Evolutionary conservation across 2,888 invertebrate genomes (phyloP).

Genomic region (Keiferia lycopersicella): DNA sequence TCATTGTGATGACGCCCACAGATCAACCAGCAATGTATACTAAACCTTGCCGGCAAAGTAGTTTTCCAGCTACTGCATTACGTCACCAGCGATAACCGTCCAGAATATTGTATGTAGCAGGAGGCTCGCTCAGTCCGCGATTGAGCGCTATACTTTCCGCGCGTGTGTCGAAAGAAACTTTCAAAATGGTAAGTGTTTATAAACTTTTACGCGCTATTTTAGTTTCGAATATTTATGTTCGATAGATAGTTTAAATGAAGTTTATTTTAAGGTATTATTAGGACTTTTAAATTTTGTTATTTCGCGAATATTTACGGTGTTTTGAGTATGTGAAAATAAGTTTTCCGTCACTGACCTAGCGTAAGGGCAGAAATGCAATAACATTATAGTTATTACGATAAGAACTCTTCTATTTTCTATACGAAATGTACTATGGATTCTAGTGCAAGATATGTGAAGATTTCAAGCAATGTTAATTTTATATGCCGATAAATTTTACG

Average conservation of each 20-base stretch:
- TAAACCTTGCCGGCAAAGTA: too few species aligned
- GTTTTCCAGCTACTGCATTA: background rate
- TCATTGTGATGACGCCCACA: too few species aligned
- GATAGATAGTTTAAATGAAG: background rate
- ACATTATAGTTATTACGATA: background rate
- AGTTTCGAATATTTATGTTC: background rate
- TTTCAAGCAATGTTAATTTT: background rate
- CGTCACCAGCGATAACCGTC: slow-evolving; percentile 3
- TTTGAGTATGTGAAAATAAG: background rate
- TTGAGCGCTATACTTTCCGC: slow-evolving; percentile 2
- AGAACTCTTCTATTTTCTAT: slow-evolving; percentile 1
- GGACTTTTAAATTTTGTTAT: background rate
- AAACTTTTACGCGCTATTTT: background rate
- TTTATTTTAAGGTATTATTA: background rate
- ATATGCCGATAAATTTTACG: background rate
- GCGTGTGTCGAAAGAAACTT: background rate
- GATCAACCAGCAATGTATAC: too few species aligned
- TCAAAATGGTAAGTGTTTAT: slow-evolving; percentile 16
- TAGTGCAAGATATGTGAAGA: background rate
- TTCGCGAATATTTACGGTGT: background rate
- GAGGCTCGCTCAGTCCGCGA: slow-evolving; percentile 13
- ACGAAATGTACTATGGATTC: background rate
- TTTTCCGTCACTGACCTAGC: slow-evolving; percentile 8
- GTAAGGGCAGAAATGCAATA: slow-evolving; percentile 8
- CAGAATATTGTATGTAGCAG: background rate